Conservation (phyloP, 2,888 invertebrate genomes). For the Dendrolimus houi region DNA sequence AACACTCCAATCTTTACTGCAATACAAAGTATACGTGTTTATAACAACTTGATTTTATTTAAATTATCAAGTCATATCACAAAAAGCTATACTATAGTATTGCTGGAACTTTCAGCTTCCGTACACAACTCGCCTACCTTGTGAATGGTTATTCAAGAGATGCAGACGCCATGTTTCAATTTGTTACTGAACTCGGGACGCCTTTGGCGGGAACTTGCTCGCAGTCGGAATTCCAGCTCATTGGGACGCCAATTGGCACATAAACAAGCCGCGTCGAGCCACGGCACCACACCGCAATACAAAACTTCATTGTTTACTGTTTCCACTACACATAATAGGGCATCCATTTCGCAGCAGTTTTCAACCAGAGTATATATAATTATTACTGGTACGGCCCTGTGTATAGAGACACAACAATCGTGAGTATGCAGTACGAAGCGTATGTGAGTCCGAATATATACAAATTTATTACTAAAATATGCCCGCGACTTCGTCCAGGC, state of each 20-base stretch:
- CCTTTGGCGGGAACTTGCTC: conserved; percentile 54
- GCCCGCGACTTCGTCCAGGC: too few relatives aligned
- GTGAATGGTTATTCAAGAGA: conserved; percentile 65
- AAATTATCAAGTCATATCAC: too few relatives aligned
- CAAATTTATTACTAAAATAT: too few relatives aligned
- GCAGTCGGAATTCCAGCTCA: conserved; percentile 44
- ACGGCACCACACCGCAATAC: conserved; percentile 44
- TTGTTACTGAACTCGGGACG: conserved; percentile 52
- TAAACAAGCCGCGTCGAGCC: conserved; percentile 54
- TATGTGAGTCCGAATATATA: too few relatives aligned
- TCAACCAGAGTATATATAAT: too few relatives aligned
- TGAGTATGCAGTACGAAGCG: too few relatives aligned
- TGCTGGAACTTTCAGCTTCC: conserved; percentile 29
- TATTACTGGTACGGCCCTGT: too few relatives aligned
- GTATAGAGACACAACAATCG: too few relatives aligned
- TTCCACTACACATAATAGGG: conserved; percentile 47
- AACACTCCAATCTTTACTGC: too few relatives aligned
- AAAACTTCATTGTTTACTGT: conserved; percentile 54
- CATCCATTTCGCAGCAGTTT: conserved; percentile 14
- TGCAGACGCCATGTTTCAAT: conserved; percentile 51
- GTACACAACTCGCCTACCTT: conserved; percentile 47
- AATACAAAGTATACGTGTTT: too few relatives aligned
- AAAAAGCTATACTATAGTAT: too few relatives aligned
- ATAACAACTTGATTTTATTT: too few relatives aligned
- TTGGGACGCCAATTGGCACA: conserved; percentile 63